Conservation (phyloP, 2,888 invertebrate species). For the Eupithecia dodoneata region DNA sequence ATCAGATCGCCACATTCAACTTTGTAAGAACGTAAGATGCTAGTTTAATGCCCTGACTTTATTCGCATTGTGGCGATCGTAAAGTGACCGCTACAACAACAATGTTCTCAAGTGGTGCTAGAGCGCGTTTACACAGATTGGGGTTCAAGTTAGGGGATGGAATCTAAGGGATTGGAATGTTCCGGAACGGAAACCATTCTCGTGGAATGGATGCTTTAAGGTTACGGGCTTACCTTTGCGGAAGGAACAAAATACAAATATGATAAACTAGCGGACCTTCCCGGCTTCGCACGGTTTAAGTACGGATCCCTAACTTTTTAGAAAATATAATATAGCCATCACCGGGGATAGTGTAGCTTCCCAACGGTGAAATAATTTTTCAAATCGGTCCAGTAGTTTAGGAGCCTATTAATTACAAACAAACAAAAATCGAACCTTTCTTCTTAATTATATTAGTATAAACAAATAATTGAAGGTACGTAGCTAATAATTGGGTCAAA, state of each 20-base stretch:
- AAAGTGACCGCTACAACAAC: constrained; percentile 30
- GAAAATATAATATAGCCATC: too few species aligned
- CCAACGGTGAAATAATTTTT: too few species aligned
- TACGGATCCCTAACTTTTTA: too few species aligned
- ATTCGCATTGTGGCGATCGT: constrained; percentile 24
- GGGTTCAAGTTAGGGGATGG: constrained; percentile 7
- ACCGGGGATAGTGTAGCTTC: too few species aligned
- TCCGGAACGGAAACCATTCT: background rate
- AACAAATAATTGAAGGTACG: background rate
- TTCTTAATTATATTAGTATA: too few species aligned
- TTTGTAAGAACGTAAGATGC: constrained; percentile 18
- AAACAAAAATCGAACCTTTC: too few species aligned
- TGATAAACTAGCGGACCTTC: too few species aligned
- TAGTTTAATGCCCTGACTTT: constrained; percentile 25
- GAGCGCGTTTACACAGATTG: constrained; percentile 15
- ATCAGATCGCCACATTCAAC: constrained; percentile 9
- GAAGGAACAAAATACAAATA: background rate
- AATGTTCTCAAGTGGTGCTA: constrained; percentile 32
- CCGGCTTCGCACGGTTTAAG: too few species aligned
- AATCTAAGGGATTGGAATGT: background rate
- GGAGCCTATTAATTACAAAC: too few species aligned
- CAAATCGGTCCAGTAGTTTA: too few species aligned
- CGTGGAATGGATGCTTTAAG: background rate
- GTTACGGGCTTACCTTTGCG: background rate
- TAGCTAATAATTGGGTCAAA: background rate